A percentile compares a stretch with the other conserved stretches of the same genome.
Evolutionary conservation across 2,113 vertebrate species (phyloP).

Genomic region (Hyla sarda): DNA sequence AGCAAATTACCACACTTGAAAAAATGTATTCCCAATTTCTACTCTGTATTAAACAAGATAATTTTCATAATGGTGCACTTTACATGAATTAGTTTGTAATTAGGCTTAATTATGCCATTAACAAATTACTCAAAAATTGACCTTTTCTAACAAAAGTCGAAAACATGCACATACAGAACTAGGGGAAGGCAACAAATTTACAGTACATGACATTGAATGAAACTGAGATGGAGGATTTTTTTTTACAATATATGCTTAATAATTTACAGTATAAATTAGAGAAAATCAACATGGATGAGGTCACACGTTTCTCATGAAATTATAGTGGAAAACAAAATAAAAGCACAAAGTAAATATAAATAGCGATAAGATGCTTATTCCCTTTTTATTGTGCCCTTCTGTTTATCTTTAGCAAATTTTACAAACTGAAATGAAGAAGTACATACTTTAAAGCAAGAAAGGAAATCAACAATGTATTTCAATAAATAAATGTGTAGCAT

Average conservation of each 20-base stretch:
- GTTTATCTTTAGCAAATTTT: no score
- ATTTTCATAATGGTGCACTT: slow-evolving; percentile 63
- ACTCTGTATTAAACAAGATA: slow-evolving; percentile 60
- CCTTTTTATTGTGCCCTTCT: no score
- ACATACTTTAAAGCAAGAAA: no score
- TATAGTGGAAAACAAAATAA: not conserved
- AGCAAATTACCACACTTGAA: slow-evolving; percentile 39
- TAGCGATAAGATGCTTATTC: not conserved
- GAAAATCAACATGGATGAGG: not conserved
- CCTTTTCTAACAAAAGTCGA: slow-evolving; percentile 68
- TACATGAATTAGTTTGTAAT: slow-evolving; percentile 67
- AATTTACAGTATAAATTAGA: not conserved
- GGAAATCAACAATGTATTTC: no score
- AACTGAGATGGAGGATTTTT: not conserved
- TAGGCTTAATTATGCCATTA: slow-evolving; percentile 69
- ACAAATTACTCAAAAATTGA: slow-evolving; percentile 71
- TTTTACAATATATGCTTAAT: not conserved
- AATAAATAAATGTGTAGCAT: no score
- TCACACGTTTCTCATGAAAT: not conserved
- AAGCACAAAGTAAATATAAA: not conserved
- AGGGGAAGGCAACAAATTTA: slow-evolving; percentile 55
- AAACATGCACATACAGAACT: slow-evolving; percentile 54
- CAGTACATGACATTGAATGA: slow-evolving; percentile 60
- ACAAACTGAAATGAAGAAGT: no score
- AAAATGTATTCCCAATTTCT: slow-evolving; percentile 47